phyloP scores from a whole-genome alignment of 2,888 invertebrate species.

The Macaria notata region DNA sequence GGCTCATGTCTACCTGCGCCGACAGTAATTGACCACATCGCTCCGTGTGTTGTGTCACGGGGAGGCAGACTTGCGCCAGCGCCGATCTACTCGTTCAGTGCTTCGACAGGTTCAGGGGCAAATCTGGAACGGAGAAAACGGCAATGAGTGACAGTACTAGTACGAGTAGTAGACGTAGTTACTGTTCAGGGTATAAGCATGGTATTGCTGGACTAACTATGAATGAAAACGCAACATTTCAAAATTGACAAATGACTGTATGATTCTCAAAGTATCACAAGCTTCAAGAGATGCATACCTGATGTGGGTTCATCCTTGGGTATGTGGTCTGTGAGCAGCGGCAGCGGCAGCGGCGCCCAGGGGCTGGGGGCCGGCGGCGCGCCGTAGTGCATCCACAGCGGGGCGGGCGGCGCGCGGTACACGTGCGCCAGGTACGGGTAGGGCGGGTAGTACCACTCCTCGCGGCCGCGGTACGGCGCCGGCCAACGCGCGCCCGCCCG shows the following conservation, averaged over 20 bases:
- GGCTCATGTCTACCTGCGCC: too few relatives aligned
- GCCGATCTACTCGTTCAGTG: constrained; percentile 76
- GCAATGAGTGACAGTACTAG: too few relatives aligned
- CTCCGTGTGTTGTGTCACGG: constrained; percentile 58
- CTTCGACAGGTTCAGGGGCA: constrained; percentile 94
- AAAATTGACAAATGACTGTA: too few relatives aligned
- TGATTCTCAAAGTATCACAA: too few relatives aligned
- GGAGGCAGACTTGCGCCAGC: constrained; percentile 49
- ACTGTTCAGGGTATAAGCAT: too few relatives aligned
- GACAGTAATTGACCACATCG: constrained; percentile 39
- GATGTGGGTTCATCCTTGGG: constrained; percentile 83
- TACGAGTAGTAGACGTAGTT: too few relatives aligned
- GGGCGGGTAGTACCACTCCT: constrained; percentile 58
- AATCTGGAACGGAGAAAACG: constrained; percentile 84
- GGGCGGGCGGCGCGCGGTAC: constrained; percentile 62
- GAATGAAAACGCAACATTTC: too few relatives aligned
- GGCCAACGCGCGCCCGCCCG: constrained; percentile 56
- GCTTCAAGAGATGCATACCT: constrained; percentile 62
- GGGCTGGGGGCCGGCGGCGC: constrained; percentile 78
- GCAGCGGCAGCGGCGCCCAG: constrained; percentile 78
- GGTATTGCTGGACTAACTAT: too few relatives aligned
- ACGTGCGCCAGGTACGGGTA: constrained; percentile 72
- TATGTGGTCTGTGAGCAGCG: constrained; percentile 74
- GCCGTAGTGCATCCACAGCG: constrained; percentile 76
- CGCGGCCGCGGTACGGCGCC: constrained; percentile 48